Evolutionary conservation across 2,113 vertebrate species (phyloP), one percentile per base, ranked within the genome.

Genomic region (Paramisgurnus dabryanus): DNA sequence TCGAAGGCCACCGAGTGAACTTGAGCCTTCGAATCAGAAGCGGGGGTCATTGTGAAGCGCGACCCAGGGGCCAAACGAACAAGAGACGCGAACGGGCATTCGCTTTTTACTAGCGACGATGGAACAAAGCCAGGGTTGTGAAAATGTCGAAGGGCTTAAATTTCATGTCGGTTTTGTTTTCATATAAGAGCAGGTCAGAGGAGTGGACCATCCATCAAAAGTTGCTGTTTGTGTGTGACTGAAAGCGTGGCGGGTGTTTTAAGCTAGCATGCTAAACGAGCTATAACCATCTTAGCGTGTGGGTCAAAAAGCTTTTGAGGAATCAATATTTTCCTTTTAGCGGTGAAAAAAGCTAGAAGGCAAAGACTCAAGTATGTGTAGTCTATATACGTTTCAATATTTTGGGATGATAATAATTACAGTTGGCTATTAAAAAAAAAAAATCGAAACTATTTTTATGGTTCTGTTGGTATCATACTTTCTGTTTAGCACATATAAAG

Each of bases 151-250:
- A 60, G 41, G 60, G 66, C 17, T 85, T 41, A 12, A 55, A 40
- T 85, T 85, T 76, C 83, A 82, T 15, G 65, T 60, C 76, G 69
- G 76, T 79, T 84, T 57, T 43, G 66, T 85, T 82, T 85, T 75
- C 15, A 70, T 22, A 73, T 66, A 73, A 75, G 50, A 69, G 64
- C 13, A 69, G 80, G 80, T 75, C 65, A 82, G 22, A 50, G 55
- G 66, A 66, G 57, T 82, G 70, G 49, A 66, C 83, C 53, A 70
- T 75, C 34, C 69, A 65, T 75, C 76, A 74, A 73, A 72, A 78
- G 47, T 40, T 11, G 49, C 41, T 8, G n/a, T 67, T 15, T 67
- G 45, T 72, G 41, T 18, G 57, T 15, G 12, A 3, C 58, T 39
- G 63, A 40, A 10, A 7, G 47, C 18, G 41, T 22, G 34, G n/a